Evolutionary conservation across 2,113 vertebrate species (phyloP).

Genomic region (Furnarius figulus): DNA sequence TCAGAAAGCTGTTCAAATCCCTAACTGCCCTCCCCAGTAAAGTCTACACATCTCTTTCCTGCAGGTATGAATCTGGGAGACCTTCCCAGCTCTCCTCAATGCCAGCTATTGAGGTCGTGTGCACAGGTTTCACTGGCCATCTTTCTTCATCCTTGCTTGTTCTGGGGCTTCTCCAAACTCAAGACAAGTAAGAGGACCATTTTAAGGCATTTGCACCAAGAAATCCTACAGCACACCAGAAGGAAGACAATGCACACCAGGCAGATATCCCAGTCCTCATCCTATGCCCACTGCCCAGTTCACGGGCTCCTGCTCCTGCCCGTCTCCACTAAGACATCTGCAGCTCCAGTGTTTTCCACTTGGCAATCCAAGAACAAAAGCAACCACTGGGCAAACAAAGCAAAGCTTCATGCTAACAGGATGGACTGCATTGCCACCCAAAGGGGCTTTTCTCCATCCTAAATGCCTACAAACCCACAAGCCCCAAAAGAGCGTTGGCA

Average conservation of each 20-base stretch:
- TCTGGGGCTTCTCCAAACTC: not conserved
- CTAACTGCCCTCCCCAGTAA: fast-evolving
- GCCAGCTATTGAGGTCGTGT: not conserved
- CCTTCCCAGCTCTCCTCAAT: not conserved
- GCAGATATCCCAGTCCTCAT: not conserved
- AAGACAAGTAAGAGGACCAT: not conserved
- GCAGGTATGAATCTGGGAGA: not conserved
- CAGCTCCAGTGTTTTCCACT: not conserved
- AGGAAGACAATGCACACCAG: not conserved
- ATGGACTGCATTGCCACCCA: not conserved
- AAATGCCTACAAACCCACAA: not conserved
- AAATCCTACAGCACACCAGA: not conserved
- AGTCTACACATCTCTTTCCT: not conserved
- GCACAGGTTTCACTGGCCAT: not conserved
- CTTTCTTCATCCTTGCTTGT: not conserved
- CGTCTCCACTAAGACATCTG: not conserved
- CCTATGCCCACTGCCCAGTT: not conserved
- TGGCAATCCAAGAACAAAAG: not conserved
- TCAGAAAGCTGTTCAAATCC: not conserved
- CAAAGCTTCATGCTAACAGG: not conserved
- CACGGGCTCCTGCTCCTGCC: not conserved
- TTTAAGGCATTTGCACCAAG: not conserved
- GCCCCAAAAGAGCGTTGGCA: not conserved
- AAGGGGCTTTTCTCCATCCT: not conserved
- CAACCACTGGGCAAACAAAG: not conserved